Base-by-base conservation (phyloP, 2,888 invertebrate species). In the Listrodromus nycthemerus region DNA sequence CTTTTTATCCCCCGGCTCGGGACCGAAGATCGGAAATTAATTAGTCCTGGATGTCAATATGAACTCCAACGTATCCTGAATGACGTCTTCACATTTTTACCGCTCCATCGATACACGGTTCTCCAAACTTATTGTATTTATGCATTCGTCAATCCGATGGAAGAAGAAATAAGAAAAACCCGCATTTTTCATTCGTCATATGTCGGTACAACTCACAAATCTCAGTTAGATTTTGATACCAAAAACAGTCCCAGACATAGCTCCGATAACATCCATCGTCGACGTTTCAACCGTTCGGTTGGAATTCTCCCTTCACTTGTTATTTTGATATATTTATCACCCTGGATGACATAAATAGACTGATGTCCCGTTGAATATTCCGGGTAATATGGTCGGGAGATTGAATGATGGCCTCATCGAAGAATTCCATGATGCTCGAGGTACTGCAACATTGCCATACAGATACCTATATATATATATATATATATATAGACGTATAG, bases 361-460 rank as follows among this genome's bases (percentile, higher is more conserved):
- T 58, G 75, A 80, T 80, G 67, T 83, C 69, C 80, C 83, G 83
- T 82, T 82, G 77, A 82, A 82, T 78, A 82, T 82, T 82, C 73
- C 82, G 67, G 74, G 78, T 58, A 78, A 30, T 58, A 78, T 73
- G 67, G 78, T 73, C 74, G 74, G 52, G 63, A 69, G 82, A 82
- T 82, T 74, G 82, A 78, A 82, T 78, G 82, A 82, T 73, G 82
- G 73, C 63, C 77, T 61, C 58, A 73, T 67, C 37, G 65, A 37
- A 65, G 37, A 55, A 81, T 76, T 81, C 77, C 73, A 82, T 61
- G 66, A 67, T 73, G 73, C 19, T 78, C 30, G 30, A 30, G 58
- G 45, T 67, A 52, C 50, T 19, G 50, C 41, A 52, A 52, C 50
- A 19, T 19, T 7, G 50, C 50, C 19, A 52, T n/a, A 19, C 8